A percentile compares a stretch with the other conserved stretches of the same genome.
Evolutionary conservation across 2,888 invertebrate genomes (phyloP).

Genomic region (Strigamia crassipes): DNA sequence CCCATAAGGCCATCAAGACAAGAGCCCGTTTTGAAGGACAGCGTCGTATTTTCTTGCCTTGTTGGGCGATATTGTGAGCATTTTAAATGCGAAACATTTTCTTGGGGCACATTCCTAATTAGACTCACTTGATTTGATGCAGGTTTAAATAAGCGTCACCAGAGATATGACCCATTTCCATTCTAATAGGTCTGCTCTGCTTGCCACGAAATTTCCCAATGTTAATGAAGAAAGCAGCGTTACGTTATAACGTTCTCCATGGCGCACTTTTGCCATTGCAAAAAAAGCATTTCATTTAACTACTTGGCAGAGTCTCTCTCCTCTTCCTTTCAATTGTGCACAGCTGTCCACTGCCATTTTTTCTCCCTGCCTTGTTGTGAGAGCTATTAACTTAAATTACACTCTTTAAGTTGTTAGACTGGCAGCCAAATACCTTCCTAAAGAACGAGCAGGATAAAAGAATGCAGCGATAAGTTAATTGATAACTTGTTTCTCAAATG

Average conservation of each 20-base stretch:
- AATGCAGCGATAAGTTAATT: conserved; percentile 18
- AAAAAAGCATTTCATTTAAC: not conserved
- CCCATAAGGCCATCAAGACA: conserved; percentile 15
- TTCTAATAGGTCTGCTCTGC: conserved; percentile 33
- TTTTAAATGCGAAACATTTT: not conserved
- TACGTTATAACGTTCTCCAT: conserved; percentile 20
- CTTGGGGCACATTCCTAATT: conserved; percentile 14
- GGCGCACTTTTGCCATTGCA: not conserved
- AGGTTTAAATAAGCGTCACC: conserved; percentile 26
- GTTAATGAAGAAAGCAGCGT: conserved; percentile 20
- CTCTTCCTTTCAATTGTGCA: conserved; percentile 11
- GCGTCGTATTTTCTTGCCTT: not conserved
- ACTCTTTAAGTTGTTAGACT: not conserved
- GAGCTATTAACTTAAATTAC: conserved; percentile 2
- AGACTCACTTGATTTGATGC: conserved; percentile 33
- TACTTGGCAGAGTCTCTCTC: not conserved
- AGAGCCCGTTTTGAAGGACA: conserved; percentile 1
- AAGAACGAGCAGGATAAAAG: not conserved
- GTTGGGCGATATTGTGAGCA: not conserved
- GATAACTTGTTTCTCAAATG: conserved; percentile 18
- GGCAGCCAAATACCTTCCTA: conserved; percentile 6
- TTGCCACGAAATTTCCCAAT: conserved; percentile 7
- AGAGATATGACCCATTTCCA: conserved; percentile 25
- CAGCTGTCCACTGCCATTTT: conserved; percentile 34
- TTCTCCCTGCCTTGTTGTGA: not conserved